Conservation (phyloP, 2,888 invertebrate species). For the Lordiphosa fenestrarum region DNA sequence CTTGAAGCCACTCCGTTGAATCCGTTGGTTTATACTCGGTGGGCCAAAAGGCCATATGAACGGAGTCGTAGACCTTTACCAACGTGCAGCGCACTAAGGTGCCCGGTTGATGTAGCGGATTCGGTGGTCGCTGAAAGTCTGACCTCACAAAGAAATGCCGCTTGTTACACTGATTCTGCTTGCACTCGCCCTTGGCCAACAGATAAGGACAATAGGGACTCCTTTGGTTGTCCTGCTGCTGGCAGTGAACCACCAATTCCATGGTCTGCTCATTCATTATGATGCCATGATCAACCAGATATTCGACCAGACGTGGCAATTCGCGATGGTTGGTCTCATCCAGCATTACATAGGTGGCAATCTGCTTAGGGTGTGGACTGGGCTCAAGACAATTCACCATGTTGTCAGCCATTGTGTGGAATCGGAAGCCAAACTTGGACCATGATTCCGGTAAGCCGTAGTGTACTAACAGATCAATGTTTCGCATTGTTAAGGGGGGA, state of each 20-base stretch:
- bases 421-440: conserved; percentile 40
- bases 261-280: conserved; percentile 1
- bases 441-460: conserved; percentile 41
- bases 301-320: conserved; percentile 25
- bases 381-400: conserved; percentile 35
- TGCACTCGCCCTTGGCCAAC: conserved; percentile 35
- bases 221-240: background rate
- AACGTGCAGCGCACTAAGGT: conserved; percentile 36
- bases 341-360: conserved; percentile 35
- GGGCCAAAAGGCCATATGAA: conserved; percentile 33
- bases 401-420: conserved; percentile 23
- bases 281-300: conserved; percentile 36
- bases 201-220: conserved; percentile 19
- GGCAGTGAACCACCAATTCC: conserved; percentile 15
- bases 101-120: conserved; percentile 3
- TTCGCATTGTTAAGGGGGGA: background rate
- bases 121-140: conserved; percentile 15
- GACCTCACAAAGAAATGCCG: conserved; percentile 24
- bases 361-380: too few relatives aligned
- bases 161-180: conserved; percentile 18
- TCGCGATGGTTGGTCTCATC: conserved; percentile 31
- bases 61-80: conserved; percentile 20
- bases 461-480: conserved; percentile 42
- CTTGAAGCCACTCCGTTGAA: conserved; percentile 22
- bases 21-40: conserved; percentile 14